Evolutionary conservation across 2,797 vertebrate species (phyloP).

Genomic region (Champsocephalus esox): DNA sequence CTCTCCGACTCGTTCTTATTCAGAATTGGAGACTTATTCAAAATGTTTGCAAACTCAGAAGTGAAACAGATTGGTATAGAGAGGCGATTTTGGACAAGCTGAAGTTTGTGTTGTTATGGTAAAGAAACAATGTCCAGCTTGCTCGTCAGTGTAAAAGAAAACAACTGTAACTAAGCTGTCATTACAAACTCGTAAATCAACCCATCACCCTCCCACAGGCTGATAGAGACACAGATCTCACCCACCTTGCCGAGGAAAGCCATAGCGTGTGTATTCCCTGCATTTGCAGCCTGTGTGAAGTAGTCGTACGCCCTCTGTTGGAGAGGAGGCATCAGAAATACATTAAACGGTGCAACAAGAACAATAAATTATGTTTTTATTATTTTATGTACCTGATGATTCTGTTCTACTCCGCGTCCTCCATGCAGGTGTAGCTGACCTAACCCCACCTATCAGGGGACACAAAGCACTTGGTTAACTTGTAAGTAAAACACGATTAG

Average conservation of each 20-base stretch:
- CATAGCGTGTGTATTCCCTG: conserved; percentile 98
- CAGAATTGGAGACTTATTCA: neutral
- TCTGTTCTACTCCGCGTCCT: conserved; percentile 97
- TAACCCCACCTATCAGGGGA: conserved; percentile 89
- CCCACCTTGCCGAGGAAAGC: conserved; percentile 97
- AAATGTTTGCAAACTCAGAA: conserved; percentile 35
- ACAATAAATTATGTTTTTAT: no score
- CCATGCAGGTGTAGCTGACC: conserved; percentile 96
- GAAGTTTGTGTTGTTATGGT: neutral
- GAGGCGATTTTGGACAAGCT: neutral
- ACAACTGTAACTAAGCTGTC: neutral
- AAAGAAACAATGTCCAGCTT: neutral
- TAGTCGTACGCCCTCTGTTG: conserved; percentile 97
- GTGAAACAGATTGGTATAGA: conserved; percentile 8
- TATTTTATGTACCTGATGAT: conserved; percentile 89
- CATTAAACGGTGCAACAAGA: no score
- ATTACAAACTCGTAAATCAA: neutral
- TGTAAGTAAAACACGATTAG: neutral
- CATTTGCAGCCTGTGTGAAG: conserved; percentile 97
- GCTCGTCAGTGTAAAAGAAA: neutral
- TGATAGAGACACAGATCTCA: neutral
- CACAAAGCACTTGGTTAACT: neutral
- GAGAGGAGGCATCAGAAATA: conserved; percentile 17
- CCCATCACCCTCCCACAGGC: neutral
- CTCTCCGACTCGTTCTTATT: conserved; percentile 7